Evolutionary conservation across 2,113 vertebrate genomes (phyloP), one percentile per base, ranked within the genome.

Genomic region (Mungos mungo): DNA sequence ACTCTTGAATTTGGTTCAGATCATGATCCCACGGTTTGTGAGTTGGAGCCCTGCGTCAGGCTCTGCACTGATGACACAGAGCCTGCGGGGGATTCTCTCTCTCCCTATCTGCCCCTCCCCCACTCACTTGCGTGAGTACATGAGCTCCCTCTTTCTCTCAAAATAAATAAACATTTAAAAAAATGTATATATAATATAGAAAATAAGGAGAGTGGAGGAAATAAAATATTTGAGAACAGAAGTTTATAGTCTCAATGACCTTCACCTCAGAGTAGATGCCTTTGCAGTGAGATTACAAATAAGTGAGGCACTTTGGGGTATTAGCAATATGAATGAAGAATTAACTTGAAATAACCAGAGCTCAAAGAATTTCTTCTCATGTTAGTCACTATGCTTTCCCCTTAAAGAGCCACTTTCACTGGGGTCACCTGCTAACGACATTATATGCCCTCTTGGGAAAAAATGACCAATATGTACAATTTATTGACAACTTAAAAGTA

Each of bases 391-490:
- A 38, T 38, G 19, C 4, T 88, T 97, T 95, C 45, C 66, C 35
- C 35, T 89, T 84, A 38, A 65, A 84, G 80, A 93, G 52, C 33
- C 7, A 50, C 50, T 93, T 91, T 87, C 38, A 91, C 6, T 50
- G 16, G n/a, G n/a, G 38, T 88, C 66, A 89, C 19, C 31, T 93
- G 69, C 31, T 13, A 88, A 47, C 18, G 87, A 65, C 6, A 41
- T 79, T 54, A 97, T 45, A 77, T 95, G 63, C 84, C 47, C 50
- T 90, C 82, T 71, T 86, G 27, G 90, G 90, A 93, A 93, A 16
- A 88, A 88, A 82, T 85, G 27, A 77, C 71, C 84, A 94, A 87
- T 96, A 89, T 87, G 15, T 89, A 93, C 83, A 92, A 95, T 74
- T 88, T 57, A 80, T 14, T 88, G 68, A 80, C 65, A 91, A 72